Percentiles rank a stretch among this genome's conserved stretches.
phyloP scores from a whole-genome alignment of 2,113 vertebrate genomes.

The Brachypodius melanocephalos region DNA sequence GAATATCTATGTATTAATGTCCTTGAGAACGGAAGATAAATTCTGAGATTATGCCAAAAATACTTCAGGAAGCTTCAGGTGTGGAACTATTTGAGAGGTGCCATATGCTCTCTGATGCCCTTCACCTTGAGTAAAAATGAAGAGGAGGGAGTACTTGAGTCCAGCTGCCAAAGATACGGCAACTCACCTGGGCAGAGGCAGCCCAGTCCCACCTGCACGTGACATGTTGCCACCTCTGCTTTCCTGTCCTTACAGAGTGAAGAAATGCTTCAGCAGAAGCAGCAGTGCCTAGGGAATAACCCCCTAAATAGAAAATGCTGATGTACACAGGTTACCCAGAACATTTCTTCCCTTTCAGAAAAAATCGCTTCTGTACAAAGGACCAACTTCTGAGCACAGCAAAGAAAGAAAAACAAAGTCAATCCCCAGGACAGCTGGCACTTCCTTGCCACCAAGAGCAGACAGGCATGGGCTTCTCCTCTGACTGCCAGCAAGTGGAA shows the following conservation, averaged over 20 bases:
- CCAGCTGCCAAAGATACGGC: background rate
- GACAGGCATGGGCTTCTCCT: background rate
- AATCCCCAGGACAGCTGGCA: background rate
- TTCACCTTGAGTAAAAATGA: background rate
- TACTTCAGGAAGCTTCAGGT: background rate
- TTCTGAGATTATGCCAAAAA: background rate
- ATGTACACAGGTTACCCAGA: background rate
- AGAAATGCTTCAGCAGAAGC: background rate
- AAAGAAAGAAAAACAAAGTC: background rate
- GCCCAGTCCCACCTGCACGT: rapidly evolving
- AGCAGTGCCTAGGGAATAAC: background rate
- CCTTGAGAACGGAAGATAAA: background rate
- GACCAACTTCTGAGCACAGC: background rate
- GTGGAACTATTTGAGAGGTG: background rate
- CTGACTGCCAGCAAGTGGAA: background rate
- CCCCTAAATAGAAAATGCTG: background rate
- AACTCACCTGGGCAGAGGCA: background rate
- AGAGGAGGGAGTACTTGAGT: background rate
- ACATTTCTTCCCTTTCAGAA: background rate
- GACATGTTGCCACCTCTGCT: rapidly evolving
- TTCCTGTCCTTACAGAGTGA: rapidly evolving
- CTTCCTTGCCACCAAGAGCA: background rate
- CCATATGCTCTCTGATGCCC: rapidly evolving
- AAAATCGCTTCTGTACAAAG: background rate
- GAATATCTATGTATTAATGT: background rate